Evolutionary conservation across 2,888 invertebrate genomes (phyloP), one percentile per base, ranked within the genome.

Genomic region (Gandaritis pyraliata): DNA sequence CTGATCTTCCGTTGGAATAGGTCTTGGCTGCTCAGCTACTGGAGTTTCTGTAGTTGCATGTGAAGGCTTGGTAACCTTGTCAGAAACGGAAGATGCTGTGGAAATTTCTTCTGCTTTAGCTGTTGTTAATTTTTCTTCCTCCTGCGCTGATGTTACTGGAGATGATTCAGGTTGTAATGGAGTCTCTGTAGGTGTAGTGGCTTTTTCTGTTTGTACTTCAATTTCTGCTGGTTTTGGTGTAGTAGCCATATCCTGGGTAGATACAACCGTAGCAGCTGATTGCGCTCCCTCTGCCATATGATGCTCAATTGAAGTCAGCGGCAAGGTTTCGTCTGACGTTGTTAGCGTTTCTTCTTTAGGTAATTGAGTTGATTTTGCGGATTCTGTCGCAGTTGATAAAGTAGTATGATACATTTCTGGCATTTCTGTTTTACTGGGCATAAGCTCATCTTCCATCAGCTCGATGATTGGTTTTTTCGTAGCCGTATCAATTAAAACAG

Each of bases 21-120:
- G 87, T 72, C 86, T 87, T 1, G 85, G 75, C 65, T 78, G 64
- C 73, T 87, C 89, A 15, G 81, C 65, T 65, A 74, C 68, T 51
- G 68, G 70, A 29, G 73, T 58, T 59, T 76, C 79, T 61, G 62
- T 72, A 16, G 80, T 80, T 56, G 76, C 79, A 48, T 82, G 81
- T 70, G 81, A 78, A 16, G 81, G 79, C 69, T 78, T 80, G n/a
- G 72, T 64, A 51, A 73, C 66, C 71, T 80, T 83, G 39, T 85
- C 85, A 45, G 69, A 41, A 30, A 56, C 15, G 23, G 69, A 33
- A 46, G 58, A 36, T 46, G 65, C 50, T 45, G 73, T 72, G 33
- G 72, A 49, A 41, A 65, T 54, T 64, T 74, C 65, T 16, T 70
- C 66, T 49, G 39, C 38, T 57, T 58, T 58, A 50, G 50, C 16